Percentiles rank a stretch among this genome's conserved stretches.
Conservation (phyloP, 2,888 invertebrate species). For the Hoplodrina blanda region DNA sequence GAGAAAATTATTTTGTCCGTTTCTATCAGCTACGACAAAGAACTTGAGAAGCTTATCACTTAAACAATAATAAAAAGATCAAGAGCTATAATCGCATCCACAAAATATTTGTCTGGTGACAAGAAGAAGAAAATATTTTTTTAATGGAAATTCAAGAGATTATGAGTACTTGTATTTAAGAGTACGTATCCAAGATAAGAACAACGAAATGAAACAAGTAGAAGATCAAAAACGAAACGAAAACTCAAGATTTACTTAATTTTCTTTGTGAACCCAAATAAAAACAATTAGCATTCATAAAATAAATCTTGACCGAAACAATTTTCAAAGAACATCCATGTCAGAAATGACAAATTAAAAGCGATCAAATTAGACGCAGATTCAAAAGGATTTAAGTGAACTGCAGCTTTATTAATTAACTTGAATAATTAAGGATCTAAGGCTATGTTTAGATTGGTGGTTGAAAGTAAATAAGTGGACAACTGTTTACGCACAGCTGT, state of each 20-base stretch:
- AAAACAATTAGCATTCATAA: slow-evolving; percentile 33
- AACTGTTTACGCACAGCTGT: not conserved
- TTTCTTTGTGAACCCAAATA: slow-evolving; percentile 15
- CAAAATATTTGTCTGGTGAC: too few species aligned
- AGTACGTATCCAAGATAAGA: not conserved
- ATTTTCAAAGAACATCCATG: slow-evolving; percentile 30
- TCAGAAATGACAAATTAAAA: slow-evolving; percentile 58
- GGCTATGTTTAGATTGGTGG: not conserved
- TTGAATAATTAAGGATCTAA: slow-evolving; percentile 26
- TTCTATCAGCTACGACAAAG: too few species aligned
- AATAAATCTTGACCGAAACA: slow-evolving; percentile 29
- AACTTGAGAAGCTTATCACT: too few species aligned
- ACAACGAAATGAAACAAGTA: not conserved
- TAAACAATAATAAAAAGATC: too few species aligned
- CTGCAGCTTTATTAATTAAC: slow-evolving; percentile 46
- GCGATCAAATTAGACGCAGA: slow-evolving; percentile 48
- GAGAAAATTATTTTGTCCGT: too few species aligned
- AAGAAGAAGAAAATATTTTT: too few species aligned
- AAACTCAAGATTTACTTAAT: slow-evolving; percentile 2
- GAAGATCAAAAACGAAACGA: not conserved
- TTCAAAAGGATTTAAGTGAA: slow-evolving; percentile 45
- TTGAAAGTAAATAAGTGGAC: not conserved
- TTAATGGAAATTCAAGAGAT: not conserved
- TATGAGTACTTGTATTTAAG: too few species aligned
- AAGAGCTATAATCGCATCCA: too few species aligned